Conservation (phyloP, 2,113 vertebrate genomes). For the Odobenus rosmarus region DNA sequence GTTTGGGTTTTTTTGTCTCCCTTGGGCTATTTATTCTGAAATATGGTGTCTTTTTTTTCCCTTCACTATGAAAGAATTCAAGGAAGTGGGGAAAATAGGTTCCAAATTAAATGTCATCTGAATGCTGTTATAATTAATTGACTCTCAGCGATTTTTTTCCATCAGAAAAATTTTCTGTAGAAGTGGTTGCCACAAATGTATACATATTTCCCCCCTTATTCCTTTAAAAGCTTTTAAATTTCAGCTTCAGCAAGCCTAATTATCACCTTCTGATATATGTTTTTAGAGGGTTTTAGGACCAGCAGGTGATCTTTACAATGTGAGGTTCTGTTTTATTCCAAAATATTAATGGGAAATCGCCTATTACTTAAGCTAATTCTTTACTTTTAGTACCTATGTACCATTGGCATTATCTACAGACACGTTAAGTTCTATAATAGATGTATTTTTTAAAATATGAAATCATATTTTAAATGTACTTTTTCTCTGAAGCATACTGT, state of each 20-base stretch:
- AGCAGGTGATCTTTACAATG: slow-evolving; percentile 6
- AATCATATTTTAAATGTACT: background rate
- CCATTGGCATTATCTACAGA: background rate
- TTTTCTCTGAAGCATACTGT: background rate
- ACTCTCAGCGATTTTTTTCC: background rate
- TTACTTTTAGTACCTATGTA: background rate
- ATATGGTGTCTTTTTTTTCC: background rate
- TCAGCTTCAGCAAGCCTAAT: background rate
- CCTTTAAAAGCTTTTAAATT: background rate
- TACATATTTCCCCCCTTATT: background rate
- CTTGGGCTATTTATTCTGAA: slow-evolving; percentile 40
- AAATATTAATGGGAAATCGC: background rate
- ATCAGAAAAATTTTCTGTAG: background rate
- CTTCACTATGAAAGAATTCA: slow-evolving; percentile 43
- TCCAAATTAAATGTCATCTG: slow-evolving; percentile 51
- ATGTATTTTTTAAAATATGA: background rate
- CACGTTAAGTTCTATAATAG: background rate
- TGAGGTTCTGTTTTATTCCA: slow-evolving; percentile 37
- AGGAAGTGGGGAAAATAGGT: background rate
- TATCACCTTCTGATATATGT: background rate
- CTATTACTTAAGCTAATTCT: background rate
- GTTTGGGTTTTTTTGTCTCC: background rate
- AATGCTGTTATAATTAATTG: slow-evolving; percentile 1
- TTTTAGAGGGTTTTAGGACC: background rate
- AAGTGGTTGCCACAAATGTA: background rate